Conservation (phyloP, 2,888 invertebrate genomes). For the Celastrina argiolus region DNA sequence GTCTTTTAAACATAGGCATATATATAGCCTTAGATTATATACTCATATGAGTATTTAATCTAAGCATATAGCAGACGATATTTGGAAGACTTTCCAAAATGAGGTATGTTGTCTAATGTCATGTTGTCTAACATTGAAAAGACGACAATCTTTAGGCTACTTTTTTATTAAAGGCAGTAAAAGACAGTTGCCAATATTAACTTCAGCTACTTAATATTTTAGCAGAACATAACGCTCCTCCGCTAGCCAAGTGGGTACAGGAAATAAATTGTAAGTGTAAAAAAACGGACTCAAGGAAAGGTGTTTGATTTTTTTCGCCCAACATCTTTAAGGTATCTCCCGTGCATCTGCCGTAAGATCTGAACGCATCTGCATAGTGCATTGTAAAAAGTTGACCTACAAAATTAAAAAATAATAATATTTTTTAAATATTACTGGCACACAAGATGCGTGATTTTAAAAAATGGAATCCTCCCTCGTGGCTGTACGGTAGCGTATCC, state of each 20-base stretch:
- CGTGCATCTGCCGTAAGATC: slow-evolving; percentile 62
- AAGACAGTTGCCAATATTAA: not conserved
- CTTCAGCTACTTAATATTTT: not conserved
- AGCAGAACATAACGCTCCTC: not conserved
- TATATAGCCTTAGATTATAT: too few relatives aligned
- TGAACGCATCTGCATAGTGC: slow-evolving; percentile 73
- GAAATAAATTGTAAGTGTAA: slow-evolving; percentile 36
- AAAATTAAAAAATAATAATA: slow-evolving; percentile 47
- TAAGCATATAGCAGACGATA: too few relatives aligned
- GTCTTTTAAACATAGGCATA: too few relatives aligned
- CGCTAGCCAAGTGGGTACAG: slow-evolving; percentile 2
- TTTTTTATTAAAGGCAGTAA: too few relatives aligned
- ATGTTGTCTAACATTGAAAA: too few relatives aligned
- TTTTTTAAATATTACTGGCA: slow-evolving; percentile 13
- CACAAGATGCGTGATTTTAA: slow-evolving; percentile 17
- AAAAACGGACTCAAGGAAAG: slow-evolving; percentile 52
- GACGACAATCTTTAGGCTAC: too few relatives aligned
- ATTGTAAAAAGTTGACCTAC: slow-evolving; percentile 76
- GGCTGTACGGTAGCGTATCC: slow-evolving; percentile 32
- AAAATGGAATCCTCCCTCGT: slow-evolving; percentile 35
- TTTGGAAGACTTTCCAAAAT: too few relatives aligned
- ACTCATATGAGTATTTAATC: too few relatives aligned
- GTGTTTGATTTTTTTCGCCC: slow-evolving; percentile 58
- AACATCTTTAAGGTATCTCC: slow-evolving; percentile 64
- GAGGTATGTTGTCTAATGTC: too few relatives aligned